phyloP scores from a whole-genome alignment of 2,888 invertebrate genomes.

The Amphipyra tragopoginis region DNA sequence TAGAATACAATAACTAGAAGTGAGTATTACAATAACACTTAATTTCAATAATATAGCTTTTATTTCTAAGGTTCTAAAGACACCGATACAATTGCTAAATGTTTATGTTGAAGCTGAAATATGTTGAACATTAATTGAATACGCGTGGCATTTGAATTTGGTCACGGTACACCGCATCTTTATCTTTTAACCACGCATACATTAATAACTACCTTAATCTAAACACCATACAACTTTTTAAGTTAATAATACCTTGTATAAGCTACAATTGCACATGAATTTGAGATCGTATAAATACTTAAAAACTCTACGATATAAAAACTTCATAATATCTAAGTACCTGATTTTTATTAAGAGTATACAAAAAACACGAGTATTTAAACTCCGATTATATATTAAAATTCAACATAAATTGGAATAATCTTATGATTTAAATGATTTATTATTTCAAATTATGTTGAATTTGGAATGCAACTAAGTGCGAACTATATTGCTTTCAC shows the following conservation, averaged over 20 bases:
- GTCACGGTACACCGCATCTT: constrained; percentile 35
- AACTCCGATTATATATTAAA: constrained; percentile 2
- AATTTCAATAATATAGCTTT: constrained; percentile 35
- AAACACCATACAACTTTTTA: constrained; percentile 18
- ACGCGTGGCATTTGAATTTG: constrained; percentile 56
- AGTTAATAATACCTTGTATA: constrained; percentile 12
- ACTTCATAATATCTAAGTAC: constrained; percentile 8
- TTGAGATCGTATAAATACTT: constrained; percentile 13
- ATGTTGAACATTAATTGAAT: constrained; percentile 47
- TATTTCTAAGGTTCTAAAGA: constrained; percentile 28
- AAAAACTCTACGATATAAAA: constrained; percentile 8
- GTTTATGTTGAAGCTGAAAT: constrained; percentile 40
- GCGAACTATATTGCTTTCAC: too few species aligned
- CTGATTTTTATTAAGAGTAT: constrained; percentile 16
- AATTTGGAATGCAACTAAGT: constrained; percentile 18
- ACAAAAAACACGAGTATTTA: constrained; percentile 24
- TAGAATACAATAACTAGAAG: constrained; percentile 39
- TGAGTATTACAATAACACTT: constrained; percentile 43
- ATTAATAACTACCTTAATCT: constrained; percentile 16
- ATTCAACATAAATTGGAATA: constrained; percentile 18
- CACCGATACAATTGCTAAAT: constrained; percentile 24
- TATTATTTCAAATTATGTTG: constrained; percentile 19
- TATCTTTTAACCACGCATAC: constrained; percentile 41
- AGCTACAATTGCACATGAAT: constrained; percentile 19
- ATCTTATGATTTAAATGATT: constrained; percentile 13